These are phyloP conservation scores for Acronicta leporina DNA, from an alignment of 2,888 invertebrate species.

Conservation along the genomic window DNA sequence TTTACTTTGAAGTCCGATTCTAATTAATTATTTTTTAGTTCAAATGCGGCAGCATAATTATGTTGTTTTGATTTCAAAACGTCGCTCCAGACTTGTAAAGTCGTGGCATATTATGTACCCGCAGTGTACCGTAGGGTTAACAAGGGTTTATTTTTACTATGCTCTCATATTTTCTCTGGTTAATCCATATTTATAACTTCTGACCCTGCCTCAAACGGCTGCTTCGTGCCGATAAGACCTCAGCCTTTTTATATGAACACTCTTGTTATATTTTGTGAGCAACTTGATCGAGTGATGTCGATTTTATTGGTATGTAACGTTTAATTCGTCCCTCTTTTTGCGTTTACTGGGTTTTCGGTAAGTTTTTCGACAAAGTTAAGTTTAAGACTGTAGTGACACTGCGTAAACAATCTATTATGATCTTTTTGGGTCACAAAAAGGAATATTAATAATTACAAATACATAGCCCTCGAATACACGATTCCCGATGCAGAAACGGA, in stretches of 20 bases:
- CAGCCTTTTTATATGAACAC: slow-evolving; percentile 57
- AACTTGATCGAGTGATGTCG: slow-evolving; percentile 49
- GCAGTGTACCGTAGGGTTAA: slow-evolving; percentile 56
- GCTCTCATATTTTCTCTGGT: slow-evolving; percentile 76
- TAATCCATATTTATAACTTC: slow-evolving; percentile 85
- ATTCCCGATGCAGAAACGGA: too few relatives aligned
- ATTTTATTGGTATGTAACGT: slow-evolving; percentile 47
- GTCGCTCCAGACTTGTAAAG: neutral
- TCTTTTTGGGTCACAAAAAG: too few relatives aligned
- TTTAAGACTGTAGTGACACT: too few relatives aligned
- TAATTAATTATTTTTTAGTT: too few relatives aligned
- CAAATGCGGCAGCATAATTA: neutral
- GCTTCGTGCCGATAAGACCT: slow-evolving; percentile 55
- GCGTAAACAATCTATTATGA: too few relatives aligned
- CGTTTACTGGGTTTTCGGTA: neutral
- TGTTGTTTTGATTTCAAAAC: neutral
- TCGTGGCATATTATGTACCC: slow-evolving; percentile 28
- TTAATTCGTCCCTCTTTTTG: slow-evolving; percentile 21
- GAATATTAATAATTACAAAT: too few relatives aligned
- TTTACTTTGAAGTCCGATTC: too few relatives aligned
- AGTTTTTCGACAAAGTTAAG: neutral
- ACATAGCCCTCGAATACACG: too few relatives aligned
- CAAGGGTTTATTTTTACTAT: slow-evolving; percentile 69
- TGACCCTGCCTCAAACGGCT: slow-evolving; percentile 73
- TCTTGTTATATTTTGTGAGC: slow-evolving; percentile 54